Conservation (phyloP, 2,113 vertebrate species). For the Carassius carassius region DNA sequence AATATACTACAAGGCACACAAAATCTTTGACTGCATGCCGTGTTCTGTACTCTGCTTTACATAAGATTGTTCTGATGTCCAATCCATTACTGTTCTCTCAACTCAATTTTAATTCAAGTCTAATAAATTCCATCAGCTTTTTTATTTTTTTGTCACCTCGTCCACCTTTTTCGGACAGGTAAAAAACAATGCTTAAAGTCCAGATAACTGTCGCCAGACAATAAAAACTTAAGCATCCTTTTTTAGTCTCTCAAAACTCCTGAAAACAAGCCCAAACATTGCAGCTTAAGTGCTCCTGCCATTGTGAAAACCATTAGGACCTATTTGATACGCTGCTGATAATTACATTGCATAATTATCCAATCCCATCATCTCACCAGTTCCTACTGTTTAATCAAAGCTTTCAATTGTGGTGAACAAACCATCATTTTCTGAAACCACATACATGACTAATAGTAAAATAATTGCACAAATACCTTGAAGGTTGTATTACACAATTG, state of each 20-base stretch:
- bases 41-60: background rate
- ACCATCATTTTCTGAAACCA: slow-evolving; percentile 4
- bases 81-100: background rate
- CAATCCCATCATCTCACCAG: background rate
- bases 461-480: background rate
- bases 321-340: slow-evolving; percentile 3
- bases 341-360: slow-evolving; percentile 9
- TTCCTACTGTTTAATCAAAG: background rate
- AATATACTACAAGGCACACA: background rate
- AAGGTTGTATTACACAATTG: background rate
- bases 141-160: slow-evolving; percentile 23
- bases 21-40: too few species aligned
- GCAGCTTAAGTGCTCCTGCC: background rate
- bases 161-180: background rate
- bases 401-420: slow-evolving; percentile 1
- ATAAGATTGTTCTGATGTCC: background rate
- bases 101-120: too few species aligned
- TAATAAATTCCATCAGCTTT: slow-evolving; percentile 42
- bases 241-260: background rate
- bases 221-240: slow-evolving; percentile 49
- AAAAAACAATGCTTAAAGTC: background rate
- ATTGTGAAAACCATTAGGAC: slow-evolving; percentile 1
- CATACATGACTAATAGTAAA: background rate
- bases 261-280: background rate
- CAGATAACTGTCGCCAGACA: background rate